phyloP scores from a whole-genome alignment of 30 jellyfish, hydroid and myxozoan genomes.

The Pelagia noctiluca region DNA sequence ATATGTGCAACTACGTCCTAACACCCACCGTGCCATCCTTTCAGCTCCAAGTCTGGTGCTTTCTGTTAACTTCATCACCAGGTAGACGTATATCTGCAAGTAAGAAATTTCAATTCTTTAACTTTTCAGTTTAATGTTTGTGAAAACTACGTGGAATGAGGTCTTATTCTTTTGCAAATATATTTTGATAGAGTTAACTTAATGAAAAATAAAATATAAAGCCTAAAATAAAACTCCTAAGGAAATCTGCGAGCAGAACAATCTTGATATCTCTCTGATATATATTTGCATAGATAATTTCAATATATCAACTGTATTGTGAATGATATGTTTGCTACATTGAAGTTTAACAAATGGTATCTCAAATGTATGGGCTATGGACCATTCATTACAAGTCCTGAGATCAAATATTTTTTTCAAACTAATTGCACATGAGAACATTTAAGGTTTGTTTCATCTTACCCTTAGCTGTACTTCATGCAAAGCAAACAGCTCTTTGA shows the following conservation, averaged over 20 bases:
- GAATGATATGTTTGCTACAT: neutral
- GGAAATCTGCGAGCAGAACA: conserved; percentile 1
- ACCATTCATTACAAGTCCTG: conserved; percentile 5
- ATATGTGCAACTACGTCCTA: conserved; percentile 13
- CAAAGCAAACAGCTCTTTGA: conserved; percentile 5
- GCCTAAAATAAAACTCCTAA: neutral
- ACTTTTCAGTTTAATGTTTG: conserved; percentile 1
- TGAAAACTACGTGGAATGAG: conserved; percentile 1
- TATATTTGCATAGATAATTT: neutral
- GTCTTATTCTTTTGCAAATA: conserved; percentile 1
- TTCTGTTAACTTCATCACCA: conserved; percentile 19
- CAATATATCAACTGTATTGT: neutral
- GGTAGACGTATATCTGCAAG: conserved; percentile 12
- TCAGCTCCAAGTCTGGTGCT: conserved; percentile 43
- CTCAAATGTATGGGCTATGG: conserved; percentile 6
- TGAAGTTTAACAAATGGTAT: conserved; percentile 1
- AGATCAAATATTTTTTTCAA: neutral
- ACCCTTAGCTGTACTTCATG: conserved; percentile 3
- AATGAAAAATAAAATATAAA: neutral
- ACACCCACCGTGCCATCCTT: conserved; percentile 39
- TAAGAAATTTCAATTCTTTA: neutral
- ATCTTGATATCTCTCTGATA: neutral
- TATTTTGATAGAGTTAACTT: neutral
- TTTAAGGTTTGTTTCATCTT: neutral
- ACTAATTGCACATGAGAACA: conserved; percentile 1